A percentile compares a stretch with the other conserved stretches of the same genome.
These are phyloP conservation scores for Temnothorax curvispinosus DNA, from an alignment of 1,140 invertebrate genomes.

Conservation along the genomic window DNA sequence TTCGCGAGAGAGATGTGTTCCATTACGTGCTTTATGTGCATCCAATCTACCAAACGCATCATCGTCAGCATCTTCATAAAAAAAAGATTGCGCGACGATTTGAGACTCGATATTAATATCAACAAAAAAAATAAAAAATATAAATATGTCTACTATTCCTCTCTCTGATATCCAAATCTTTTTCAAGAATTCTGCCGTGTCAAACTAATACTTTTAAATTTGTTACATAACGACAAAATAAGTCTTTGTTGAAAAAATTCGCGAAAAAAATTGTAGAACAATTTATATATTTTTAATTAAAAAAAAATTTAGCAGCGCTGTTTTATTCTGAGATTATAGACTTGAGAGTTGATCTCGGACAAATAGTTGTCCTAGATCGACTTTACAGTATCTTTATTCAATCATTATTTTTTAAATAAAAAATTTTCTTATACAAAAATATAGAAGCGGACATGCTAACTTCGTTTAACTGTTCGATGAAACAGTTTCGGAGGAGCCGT, in stretches of 20 bases:
- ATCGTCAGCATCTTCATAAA: neutral
- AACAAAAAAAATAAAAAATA: neutral
- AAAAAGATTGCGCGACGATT: neutral
- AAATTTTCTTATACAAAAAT: neutral
- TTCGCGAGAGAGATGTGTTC: conserved; percentile 17
- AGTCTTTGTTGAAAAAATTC: no score
- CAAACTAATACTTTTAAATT: no score
- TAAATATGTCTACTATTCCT: no score
- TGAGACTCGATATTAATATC: neutral
- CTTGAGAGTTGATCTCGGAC: neutral
- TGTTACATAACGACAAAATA: no score
- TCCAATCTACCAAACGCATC: conserved; percentile 22
- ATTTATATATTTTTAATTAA: no score
- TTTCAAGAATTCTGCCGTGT: no score
- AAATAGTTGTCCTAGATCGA: neutral
- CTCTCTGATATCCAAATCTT: no score
- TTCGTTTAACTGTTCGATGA: conserved; percentile 23
- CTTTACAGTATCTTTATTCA: neutral
- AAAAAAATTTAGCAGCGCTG: neutral
- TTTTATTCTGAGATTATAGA: neutral
- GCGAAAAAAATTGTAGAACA: no score
- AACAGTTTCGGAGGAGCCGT: conserved; percentile 44
- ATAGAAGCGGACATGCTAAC: conserved; percentile 13
- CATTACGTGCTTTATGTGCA: neutral
- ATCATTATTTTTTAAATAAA: neutral